Evolutionary conservation across 2,888 invertebrate species (phyloP), one percentile per base, ranked within the genome.

Genomic region (Erebia epiphron): DNA sequence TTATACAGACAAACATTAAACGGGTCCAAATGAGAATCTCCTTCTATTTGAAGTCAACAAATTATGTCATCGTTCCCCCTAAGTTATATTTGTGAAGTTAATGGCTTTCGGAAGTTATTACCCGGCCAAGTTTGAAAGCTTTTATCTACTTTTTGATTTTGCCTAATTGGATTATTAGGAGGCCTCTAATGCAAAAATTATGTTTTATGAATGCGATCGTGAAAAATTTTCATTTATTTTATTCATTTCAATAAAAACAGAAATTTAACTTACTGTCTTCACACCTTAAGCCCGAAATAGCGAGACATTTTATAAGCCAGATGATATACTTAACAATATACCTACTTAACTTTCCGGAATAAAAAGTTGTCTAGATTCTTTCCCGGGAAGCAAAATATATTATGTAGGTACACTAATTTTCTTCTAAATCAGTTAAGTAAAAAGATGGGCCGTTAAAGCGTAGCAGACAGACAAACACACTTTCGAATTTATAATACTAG

Each of bases 131-230:
- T 69, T 73, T 60, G 57, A 69, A 70, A 72, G 58, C 58, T 72
- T 69, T 73, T 16, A 61, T 50, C 50, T 60, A 67, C 66, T 68
- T 68, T 70, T 68, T 62, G 65, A 72, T 70, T 67, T 70, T 35
- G 14, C 65, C 64, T 74, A 74, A 74, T 74, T 72, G 72, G 66
- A 70, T 74, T 72, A 72, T 35, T 68, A 43, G 64, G 56, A 68
- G 61, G 57, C 43, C 57, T 61, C 21, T 74, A 72, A 73, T 73
- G 69, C 69, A 65, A 72, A 73, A 69, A 66, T 69, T 52, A 56
- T 72, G 69, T 73, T 65, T 62, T 65, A 56, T 65, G 14, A 54
- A 67, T 16, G 41, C 16, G 50, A 11, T 46, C 41, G 49, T 18
- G 16, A 67, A 58, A 67, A 9, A 54, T 11, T 11, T n/a, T 46